phyloP scores from a whole-genome alignment of 2,113 vertebrate genomes.

The Proterorhinus semilunaris region DNA sequence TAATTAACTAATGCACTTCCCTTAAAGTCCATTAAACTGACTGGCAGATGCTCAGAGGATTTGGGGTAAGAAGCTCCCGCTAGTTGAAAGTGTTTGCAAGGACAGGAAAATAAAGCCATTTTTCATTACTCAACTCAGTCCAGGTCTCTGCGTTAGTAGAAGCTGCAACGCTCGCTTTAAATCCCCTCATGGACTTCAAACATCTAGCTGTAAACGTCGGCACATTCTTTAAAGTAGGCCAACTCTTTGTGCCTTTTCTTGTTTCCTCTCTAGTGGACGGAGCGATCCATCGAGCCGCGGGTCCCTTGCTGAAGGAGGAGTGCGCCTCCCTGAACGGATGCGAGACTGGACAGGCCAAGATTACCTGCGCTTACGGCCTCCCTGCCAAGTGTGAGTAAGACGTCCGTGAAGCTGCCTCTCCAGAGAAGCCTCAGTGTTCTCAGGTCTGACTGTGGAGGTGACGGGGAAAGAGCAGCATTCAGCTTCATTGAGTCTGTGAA shows the following conservation, averaged over 20 bases:
- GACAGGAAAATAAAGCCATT: conserved; percentile 18
- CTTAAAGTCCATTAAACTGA: conserved; percentile 57
- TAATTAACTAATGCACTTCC: conserved; percentile 60
- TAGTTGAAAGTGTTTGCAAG: conserved; percentile 13
- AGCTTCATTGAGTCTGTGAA: not conserved
- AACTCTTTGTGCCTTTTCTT: conserved; percentile 37
- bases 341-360: conserved; percentile 85
- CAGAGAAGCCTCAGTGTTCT: conserved; percentile 25
- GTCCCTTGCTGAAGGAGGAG: conserved; percentile 82
- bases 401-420: conserved; percentile 20
- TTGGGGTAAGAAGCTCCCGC: conserved; percentile 15
- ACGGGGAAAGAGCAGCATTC: conserved; percentile 9
- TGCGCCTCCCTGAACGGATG: conserved; percentile 83
- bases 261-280: conserved; percentile 82
- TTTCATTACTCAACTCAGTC: conserved; percentile 17
- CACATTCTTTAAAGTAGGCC: conserved; percentile 47
- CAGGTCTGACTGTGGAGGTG: conserved; percentile 33
- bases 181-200: too few relatives aligned
- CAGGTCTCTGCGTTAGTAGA: conserved; percentile 19
- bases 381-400: conserved; percentile 85
- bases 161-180: too few relatives aligned
- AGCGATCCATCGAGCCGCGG: conserved; percentile 84
- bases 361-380: conserved; percentile 85
- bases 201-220: not conserved
- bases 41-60: conserved; percentile 43